Percentiles rank a stretch among this genome's conserved stretches.
These are phyloP conservation scores for Corythornis madagascariensis DNA, from an alignment of 2,113 vertebrate species.

Conservation along the genomic window DNA sequence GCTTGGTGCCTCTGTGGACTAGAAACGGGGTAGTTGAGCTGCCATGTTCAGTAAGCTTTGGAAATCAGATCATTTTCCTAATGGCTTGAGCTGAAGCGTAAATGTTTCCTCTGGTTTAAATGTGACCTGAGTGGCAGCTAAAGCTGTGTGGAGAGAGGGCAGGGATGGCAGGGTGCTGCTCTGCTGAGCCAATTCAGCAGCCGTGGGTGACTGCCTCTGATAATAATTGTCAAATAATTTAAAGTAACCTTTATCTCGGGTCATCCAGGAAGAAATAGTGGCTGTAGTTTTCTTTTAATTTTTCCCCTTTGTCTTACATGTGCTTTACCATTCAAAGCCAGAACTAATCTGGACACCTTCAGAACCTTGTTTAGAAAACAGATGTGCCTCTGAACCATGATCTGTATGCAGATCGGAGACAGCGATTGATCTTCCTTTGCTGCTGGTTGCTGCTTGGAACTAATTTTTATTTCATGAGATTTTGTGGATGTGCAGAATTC, in stretches of 20 bases:
- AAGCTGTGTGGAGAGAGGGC: background rate
- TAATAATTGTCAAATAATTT: too few species aligned
- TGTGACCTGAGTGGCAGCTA: background rate
- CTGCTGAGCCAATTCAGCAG: background rate
- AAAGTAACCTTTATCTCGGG: background rate
- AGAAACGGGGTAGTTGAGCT: rapidly evolving
- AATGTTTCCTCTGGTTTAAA: background rate
- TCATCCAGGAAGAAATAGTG: background rate
- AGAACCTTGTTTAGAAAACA: background rate
- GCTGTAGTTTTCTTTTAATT: background rate
- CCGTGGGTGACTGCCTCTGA: rapidly evolving
- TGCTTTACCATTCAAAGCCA: rapidly evolving
- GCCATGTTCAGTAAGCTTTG: background rate
- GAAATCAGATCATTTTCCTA: rapidly evolving
- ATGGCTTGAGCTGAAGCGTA: background rate
- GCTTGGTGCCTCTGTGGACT: background rate
- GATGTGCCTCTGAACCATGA: background rate
- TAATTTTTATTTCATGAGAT: background rate
- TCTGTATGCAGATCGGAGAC: background rate
- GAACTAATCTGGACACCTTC: background rate
- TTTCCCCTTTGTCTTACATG: background rate
- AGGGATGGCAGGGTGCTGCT: background rate
- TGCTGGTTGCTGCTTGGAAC: background rate
- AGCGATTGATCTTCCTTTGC: background rate
- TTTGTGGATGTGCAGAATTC: background rate